phyloP scores from a whole-genome alignment of 1,140 invertebrate species.

The Drosophila littoralis region DNA sequence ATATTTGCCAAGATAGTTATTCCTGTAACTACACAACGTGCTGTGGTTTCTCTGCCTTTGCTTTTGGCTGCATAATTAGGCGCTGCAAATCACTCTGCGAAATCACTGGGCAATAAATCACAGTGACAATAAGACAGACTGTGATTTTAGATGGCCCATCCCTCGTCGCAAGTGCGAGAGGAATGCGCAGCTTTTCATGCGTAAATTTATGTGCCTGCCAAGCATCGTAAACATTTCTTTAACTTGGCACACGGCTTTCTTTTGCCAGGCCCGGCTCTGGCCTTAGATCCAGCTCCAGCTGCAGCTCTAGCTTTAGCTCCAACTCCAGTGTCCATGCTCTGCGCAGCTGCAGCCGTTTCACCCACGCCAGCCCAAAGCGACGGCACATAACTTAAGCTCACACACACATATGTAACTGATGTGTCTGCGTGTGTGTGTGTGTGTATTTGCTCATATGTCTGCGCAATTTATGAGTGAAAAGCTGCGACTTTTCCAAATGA shows the following conservation, averaged over 20 bases:
- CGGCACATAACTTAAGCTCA: slow-evolving; percentile 58
- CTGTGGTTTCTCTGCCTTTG: slow-evolving; percentile 5
- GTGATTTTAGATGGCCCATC: slow-evolving; percentile 53
- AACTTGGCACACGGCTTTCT: slow-evolving; percentile 66
- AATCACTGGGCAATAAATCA: slow-evolving; percentile 53
- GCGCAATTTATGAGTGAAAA: slow-evolving; percentile 78
- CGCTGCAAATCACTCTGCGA: slow-evolving; percentile 26
- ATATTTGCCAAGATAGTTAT: too few relatives aligned
- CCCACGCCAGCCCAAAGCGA: slow-evolving; percentile 72
- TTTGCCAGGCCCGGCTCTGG: slow-evolving; percentile 29
- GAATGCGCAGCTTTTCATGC: slow-evolving; percentile 74
- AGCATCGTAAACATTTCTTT: slow-evolving; percentile 78
- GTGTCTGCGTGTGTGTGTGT: slow-evolving; percentile 33
- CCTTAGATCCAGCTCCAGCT: slow-evolving; percentile 11
- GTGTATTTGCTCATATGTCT: slow-evolving; percentile 58
- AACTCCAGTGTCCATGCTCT: slow-evolving; percentile 18
- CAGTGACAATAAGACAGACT: slow-evolving; percentile 57
- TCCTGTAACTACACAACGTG: not conserved
- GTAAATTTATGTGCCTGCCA: slow-evolving; percentile 79
- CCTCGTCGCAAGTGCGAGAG: slow-evolving; percentile 50
- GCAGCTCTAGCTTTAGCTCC: not conserved
- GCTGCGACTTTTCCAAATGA: slow-evolving; percentile 69
- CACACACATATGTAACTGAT: not conserved
- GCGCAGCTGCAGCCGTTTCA: slow-evolving; percentile 79
- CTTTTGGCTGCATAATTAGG: slow-evolving; percentile 13